Conservation (phyloP, 2,113 vertebrate species). For the Tachysurus vachellii region DNA sequence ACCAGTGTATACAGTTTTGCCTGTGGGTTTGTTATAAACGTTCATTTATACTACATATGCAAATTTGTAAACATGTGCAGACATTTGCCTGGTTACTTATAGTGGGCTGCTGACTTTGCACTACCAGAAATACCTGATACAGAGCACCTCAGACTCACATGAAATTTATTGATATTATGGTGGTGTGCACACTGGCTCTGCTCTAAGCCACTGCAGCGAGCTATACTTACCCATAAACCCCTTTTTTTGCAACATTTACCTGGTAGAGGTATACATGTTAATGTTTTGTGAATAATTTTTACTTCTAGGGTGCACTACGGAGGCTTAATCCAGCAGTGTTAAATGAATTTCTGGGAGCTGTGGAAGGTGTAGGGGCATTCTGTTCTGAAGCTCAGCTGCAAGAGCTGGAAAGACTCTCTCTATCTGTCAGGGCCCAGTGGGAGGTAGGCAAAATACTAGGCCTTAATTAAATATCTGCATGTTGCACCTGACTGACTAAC, state of each 20-base stretch:
- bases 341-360: constrained; percentile 79
- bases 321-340: constrained; percentile 74
- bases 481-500: neutral
- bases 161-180: neutral
- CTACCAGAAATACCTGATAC: neutral
- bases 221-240: neutral
- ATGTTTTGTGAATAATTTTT: constrained; percentile 11
- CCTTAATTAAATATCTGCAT: neutral
- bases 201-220: neutral
- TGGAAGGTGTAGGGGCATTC: constrained; percentile 74
- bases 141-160: neutral
- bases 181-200: neutral
- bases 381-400: constrained; percentile 68
- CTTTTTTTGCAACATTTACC: neutral
- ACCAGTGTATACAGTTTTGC: neutral
- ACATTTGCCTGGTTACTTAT: neutral
- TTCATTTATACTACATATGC: neutral
- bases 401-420: constrained; percentile 71
- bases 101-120: neutral
- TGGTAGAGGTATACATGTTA: neutral
- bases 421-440: constrained; percentile 78
- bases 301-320: constrained; percentile 75
- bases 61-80: neutral
- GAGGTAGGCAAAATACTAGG: constrained; percentile 73
- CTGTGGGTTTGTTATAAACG: neutral